phyloP scores from a whole-genome alignment of 92 coral and sea anemone species.

The Epizoanthus scotinus region DNA sequence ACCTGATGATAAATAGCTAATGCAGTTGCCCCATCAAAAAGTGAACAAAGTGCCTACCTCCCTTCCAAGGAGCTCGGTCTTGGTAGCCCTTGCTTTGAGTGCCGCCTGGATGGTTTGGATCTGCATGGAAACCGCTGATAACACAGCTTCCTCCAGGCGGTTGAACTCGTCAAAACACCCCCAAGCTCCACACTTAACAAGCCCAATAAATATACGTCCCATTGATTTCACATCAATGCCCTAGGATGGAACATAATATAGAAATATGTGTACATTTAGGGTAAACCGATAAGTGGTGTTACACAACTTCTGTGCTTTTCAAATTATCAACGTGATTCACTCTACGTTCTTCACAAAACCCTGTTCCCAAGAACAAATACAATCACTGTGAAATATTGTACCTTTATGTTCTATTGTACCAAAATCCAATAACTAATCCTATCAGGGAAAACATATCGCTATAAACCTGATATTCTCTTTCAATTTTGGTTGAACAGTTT shows the following conservation, averaged over 20 bases:
- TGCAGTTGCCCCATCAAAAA: neutral
- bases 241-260: conserved; percentile 29
- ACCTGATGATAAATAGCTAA: neutral
- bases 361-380: too few relatives aligned
- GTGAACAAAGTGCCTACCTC: conserved; percentile 53
- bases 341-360: too few relatives aligned
- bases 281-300: too few relatives aligned
- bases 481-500: neutral
- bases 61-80: conserved; percentile 95
- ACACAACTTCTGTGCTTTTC: too few relatives aligned
- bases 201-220: conserved; percentile 99
- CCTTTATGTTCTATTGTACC: too few relatives aligned
- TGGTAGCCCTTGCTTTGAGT: conserved; percentile 75
- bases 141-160: conserved; percentile 97
- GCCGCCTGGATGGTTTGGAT: conserved; percentile 99
- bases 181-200: conserved; percentile 99
- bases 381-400: too few relatives aligned
- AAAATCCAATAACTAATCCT: too few relatives aligned
- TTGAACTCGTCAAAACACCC: conserved; percentile 99
- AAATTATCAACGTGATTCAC: too few relatives aligned
- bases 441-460: neutral
- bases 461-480: neutral
- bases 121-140: conserved; percentile 99
- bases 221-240: conserved; percentile 99
- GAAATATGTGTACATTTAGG: too few relatives aligned